A percentile compares a stretch with the other conserved stretches of the same genome.
phyloP scores from a whole-genome alignment of 2,797 vertebrate genomes.

The Pampus argenteus region DNA sequence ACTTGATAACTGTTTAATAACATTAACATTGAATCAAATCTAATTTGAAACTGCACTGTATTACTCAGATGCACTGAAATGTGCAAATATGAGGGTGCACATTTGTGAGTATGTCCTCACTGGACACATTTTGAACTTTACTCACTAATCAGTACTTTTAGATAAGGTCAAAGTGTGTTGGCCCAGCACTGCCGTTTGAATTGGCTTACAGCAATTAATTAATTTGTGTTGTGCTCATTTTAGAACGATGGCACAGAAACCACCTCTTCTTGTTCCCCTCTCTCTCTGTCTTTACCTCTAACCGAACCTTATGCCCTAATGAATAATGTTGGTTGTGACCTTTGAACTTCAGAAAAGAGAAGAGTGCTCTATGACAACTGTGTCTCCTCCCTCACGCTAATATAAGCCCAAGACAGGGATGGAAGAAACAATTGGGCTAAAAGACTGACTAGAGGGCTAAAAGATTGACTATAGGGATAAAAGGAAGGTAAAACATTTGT shows the following conservation, averaged over 20 bases:
- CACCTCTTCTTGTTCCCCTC: constrained; percentile 24
- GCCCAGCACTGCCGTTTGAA: constrained; percentile 55
- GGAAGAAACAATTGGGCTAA: neutral
- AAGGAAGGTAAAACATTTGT: neutral
- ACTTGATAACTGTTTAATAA: no score
- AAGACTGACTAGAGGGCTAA: neutral
- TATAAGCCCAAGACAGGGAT: neutral
- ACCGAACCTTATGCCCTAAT: constrained; percentile 25
- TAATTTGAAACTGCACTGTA: neutral
- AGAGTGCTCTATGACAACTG: constrained; percentile 19
- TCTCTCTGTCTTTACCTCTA: constrained; percentile 12
- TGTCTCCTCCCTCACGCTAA: neutral
- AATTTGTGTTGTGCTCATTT: constrained; percentile 66
- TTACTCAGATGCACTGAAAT: neutral
- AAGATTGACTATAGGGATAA: neutral
- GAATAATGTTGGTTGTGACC: constrained; percentile 47
- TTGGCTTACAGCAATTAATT: constrained; percentile 56
- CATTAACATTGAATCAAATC: neutral
- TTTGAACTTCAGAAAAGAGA: constrained; percentile 49
- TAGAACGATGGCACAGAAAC: constrained; percentile 50
- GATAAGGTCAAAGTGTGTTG: constrained; percentile 63
- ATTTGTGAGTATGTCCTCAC: constrained; percentile 6
- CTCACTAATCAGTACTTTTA: constrained; percentile 48
- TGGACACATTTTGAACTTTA: constrained; percentile 28
- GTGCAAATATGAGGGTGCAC: neutral